Percentiles rank a stretch among this genome's conserved stretches.
phyloP scores from a whole-genome alignment of 2,888 invertebrate species.

The Torymus auratus region DNA sequence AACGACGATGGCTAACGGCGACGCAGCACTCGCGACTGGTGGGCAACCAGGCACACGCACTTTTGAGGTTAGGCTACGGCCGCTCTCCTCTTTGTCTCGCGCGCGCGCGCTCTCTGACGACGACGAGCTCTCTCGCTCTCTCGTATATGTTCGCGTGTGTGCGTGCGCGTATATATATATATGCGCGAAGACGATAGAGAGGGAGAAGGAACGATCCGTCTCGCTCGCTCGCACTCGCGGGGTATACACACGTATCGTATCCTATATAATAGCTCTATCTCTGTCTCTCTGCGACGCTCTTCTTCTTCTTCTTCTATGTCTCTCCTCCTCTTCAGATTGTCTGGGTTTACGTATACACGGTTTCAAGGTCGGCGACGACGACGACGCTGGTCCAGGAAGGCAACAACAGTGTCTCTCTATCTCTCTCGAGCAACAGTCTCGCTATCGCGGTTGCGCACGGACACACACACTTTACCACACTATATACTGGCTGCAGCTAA shows the following conservation, averaged over 20 bases:
- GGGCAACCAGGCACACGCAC: slow-evolving; percentile 14
- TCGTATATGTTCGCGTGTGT: too few relatives aligned
- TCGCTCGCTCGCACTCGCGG: slow-evolving; percentile 20
- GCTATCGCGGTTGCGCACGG: too few relatives aligned
- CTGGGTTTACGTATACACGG: slow-evolving; percentile 72
- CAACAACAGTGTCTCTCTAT: neutral
- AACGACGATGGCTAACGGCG: too few relatives aligned
- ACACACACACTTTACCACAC: too few relatives aligned
- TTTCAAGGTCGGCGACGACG: slow-evolving; percentile 60
- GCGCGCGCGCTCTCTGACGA: slow-evolving; percentile 10
- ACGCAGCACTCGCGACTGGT: too few relatives aligned
- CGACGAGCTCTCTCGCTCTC: slow-evolving; percentile 9
- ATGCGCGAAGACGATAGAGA: too few relatives aligned
- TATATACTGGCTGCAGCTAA: too few relatives aligned
- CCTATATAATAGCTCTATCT: slow-evolving; percentile 11
- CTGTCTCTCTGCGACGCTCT: slow-evolving; percentile 12
- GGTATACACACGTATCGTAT: neutral
- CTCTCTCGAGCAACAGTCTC: neutral
- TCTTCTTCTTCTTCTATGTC: neutral
- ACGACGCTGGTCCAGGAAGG: neutral
- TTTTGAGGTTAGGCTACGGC: slow-evolving; percentile 68
- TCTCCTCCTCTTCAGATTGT: slow-evolving; percentile 71
- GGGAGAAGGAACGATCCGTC: neutral
- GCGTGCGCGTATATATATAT: too few relatives aligned
- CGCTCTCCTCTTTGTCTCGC: slow-evolving; percentile 50